Base-by-base conservation (phyloP, 2,797 vertebrate species). In the Ambastaia sidthimunki region DNA sequence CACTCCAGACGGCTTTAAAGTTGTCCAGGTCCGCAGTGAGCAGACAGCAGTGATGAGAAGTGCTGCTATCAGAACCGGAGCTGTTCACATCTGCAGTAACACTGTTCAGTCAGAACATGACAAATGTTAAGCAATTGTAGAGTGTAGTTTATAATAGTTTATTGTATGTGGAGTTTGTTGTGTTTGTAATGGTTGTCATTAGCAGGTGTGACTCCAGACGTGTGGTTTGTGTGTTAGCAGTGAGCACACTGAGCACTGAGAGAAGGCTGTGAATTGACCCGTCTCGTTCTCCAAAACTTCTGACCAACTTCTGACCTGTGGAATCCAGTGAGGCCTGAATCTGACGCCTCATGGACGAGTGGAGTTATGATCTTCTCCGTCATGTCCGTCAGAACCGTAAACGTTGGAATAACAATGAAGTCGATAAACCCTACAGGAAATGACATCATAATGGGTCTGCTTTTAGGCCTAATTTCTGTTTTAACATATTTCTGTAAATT, bases 391-490 rank as follows among this genome's bases (percentile, higher is more conserved):
- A 99, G 93, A 87, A 99, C 97, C 69, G 96, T 97, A 91, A 99
- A 99, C 52, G 98, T 99, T 81, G 98, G 97, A 73, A 98, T 95
- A 91, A 99, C 98, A 0, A 99, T 99, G 91, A 98, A 99, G 90
- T 99, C 98, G 73, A 99, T 99, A 88, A 99, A 99, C 80, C 98
- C 98, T 99, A 92, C 19, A 60, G 19, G 18, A 70, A 21, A 68
- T n/a, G 4, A 50, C 4, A 78, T 34, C 66, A 15, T 23, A 50
- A n/a, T 19, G 5, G 7, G 18, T 52, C 34, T 5, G 31, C 31
- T 31, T 31, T 31, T 31, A 31, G 31, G 31, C 4, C 31, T 4
- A 0, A 37, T 37, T 37, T 37, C 34, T 37, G 34, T 5, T 6
- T 37, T 37, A 7, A 7, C 6, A 37, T 37, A 37, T 37, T 37